These are phyloP conservation scores for Hesperia comma DNA, from an alignment of 2,888 invertebrate species.

Conservation along the genomic window DNA sequence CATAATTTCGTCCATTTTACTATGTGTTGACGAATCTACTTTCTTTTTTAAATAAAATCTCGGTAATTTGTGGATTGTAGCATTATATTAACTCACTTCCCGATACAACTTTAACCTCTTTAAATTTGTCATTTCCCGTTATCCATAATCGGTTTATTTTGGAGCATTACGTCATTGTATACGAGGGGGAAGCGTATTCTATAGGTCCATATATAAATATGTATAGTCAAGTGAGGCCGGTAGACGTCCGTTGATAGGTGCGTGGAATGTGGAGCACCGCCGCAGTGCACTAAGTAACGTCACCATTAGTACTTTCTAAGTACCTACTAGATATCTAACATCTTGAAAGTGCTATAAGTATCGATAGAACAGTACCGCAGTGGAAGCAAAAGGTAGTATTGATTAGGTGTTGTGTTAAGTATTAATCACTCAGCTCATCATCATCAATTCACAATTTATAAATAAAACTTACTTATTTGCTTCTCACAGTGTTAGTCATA, in stretches of 20 bases:
- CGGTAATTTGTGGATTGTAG: not conserved
- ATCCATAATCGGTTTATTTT: slow-evolving; percentile 81
- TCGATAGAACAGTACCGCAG: slow-evolving; percentile 49
- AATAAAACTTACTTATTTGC: no score
- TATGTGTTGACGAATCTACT: not conserved
- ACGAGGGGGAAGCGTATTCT: slow-evolving; percentile 50
- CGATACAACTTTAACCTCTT: slow-evolving; percentile 6
- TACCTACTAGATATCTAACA: slow-evolving; percentile 35
- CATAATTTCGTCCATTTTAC: slow-evolving; percentile 45
- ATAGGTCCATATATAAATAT: slow-evolving; percentile 38
- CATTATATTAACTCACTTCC: slow-evolving; percentile 1
- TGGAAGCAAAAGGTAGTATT: slow-evolving; percentile 47
- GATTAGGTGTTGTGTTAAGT: slow-evolving; percentile 39
- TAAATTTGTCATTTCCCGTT: slow-evolving; percentile 46
- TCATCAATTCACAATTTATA: no score
- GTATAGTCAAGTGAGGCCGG: slow-evolving; percentile 39
- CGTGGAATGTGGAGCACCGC: slow-evolving; percentile 55
- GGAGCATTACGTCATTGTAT: slow-evolving; percentile 81
- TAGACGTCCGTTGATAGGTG: slow-evolving; percentile 51
- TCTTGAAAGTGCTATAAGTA: slow-evolving; percentile 43
- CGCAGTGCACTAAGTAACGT: slow-evolving; percentile 39
- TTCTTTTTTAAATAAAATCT: not conserved
- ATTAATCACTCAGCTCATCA: not conserved
- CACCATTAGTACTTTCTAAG: slow-evolving; percentile 47
- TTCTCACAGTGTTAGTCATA: no score